A percentile compares a stretch with the other conserved stretches of the same genome.
phyloP scores from a whole-genome alignment of 1,140 invertebrate species.

The Archivesica marissinica region DNA sequence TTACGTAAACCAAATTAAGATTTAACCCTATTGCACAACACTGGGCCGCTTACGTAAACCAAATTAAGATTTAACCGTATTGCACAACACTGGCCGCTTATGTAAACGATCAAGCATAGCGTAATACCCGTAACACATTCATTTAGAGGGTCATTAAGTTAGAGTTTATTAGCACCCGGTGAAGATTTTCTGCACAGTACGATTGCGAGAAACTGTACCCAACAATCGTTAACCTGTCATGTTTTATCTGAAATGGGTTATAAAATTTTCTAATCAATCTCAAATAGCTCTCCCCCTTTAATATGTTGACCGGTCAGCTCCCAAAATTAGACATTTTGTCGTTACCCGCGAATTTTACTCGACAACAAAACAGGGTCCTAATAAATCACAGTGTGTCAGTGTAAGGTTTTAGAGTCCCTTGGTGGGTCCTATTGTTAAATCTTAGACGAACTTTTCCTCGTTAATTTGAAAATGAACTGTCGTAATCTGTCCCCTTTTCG shows the following conservation, averaged over 20 bases:
- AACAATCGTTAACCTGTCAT: slow-evolving; percentile 43
- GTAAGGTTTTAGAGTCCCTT: slow-evolving; percentile 12
- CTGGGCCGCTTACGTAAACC: too few species aligned
- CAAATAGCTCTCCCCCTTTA: slow-evolving; percentile 20
- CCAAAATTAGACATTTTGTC: slow-evolving; percentile 5
- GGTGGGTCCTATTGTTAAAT: slow-evolving; percentile 44
- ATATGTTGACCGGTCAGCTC: slow-evolving; percentile 39
- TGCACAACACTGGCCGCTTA: slow-evolving; percentile 5
- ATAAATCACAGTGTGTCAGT: slow-evolving; percentile 54
- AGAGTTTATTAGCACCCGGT: slow-evolving; percentile 36
- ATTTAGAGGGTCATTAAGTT: slow-evolving; percentile 27
- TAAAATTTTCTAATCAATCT: slow-evolving; percentile 48
- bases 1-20: slow-evolving; percentile 19
- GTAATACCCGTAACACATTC: slow-evolving; percentile 20
- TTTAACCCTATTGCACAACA: too few species aligned
- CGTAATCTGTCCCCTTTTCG: not conserved
- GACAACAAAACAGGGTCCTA: slow-evolving; percentile 5
- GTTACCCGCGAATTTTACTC: not conserved
- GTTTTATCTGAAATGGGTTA: slow-evolving; percentile 40
- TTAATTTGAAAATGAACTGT: slow-evolving; percentile 35
- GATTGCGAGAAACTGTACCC: slow-evolving; percentile 43
- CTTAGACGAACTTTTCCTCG: slow-evolving; percentile 33
- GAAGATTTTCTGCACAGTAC: slow-evolving; percentile 19
- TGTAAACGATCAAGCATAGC: slow-evolving; percentile 3
- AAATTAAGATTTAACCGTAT: too few species aligned